A percentile compares a stretch with the other conserved stretches of the same genome.
Conservation (phyloP, 2,113 vertebrate species). For the Xyliphius kryptos region DNA sequence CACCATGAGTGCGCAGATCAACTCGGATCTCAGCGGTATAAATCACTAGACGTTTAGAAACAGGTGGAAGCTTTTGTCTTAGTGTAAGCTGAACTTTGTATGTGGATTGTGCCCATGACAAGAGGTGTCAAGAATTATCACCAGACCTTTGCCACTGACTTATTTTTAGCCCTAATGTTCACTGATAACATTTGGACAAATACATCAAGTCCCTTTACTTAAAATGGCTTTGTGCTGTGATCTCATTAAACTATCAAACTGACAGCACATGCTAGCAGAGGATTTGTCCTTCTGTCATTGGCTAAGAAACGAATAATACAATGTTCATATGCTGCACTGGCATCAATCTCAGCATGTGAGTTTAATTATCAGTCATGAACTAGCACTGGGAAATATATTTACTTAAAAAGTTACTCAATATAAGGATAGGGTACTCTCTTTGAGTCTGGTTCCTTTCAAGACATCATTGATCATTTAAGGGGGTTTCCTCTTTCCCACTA, state of each 20-base stretch:
- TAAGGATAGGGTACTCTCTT: too few relatives aligned
- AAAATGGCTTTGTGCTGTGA: slow-evolving; percentile 29
- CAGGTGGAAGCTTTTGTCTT: slow-evolving; percentile 37
- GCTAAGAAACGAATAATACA: not conserved
- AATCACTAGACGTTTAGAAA: slow-evolving; percentile 26
- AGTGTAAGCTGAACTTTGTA: slow-evolving; percentile 30
- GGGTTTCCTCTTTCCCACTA: too few relatives aligned
- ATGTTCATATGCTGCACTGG: not conserved
- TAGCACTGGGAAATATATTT: too few relatives aligned
- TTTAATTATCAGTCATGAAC: too few relatives aligned
- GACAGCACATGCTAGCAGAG: not conserved
- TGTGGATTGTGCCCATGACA: slow-evolving; percentile 20
- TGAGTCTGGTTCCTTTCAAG: too few relatives aligned
- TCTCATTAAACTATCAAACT: slow-evolving; percentile 4
- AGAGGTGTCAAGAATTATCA: slow-evolving; percentile 33
- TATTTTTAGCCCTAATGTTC: slow-evolving; percentile 36
- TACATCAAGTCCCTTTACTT: slow-evolving; percentile 26
- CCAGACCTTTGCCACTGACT: slow-evolving; percentile 9
- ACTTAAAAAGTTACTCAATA: too few relatives aligned
- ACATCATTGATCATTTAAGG: too few relatives aligned
- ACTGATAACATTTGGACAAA: slow-evolving; percentile 19
- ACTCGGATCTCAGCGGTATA: slow-evolving; percentile 3
- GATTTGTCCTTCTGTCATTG: not conserved
- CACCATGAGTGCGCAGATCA: slow-evolving; percentile 3
- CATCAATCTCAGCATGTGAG: not conserved